These are phyloP conservation scores for Coenonympha arcania DNA, from an alignment of 2,888 invertebrate species.

Conservation along the genomic window DNA sequence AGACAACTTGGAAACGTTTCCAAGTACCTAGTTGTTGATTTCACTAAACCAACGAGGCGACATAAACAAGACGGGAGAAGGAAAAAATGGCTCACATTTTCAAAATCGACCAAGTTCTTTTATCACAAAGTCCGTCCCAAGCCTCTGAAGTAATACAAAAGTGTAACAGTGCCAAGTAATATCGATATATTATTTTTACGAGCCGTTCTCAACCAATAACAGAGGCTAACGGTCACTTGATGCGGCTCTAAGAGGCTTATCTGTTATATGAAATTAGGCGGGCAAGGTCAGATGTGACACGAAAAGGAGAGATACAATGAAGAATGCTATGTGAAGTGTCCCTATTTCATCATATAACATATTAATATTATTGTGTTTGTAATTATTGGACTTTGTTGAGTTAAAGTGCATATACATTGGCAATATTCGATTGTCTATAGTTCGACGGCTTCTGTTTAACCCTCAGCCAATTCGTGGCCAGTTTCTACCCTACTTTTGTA, in stretches of 20 bases:
- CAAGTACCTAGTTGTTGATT: no score
- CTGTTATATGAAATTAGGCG: constrained; percentile 18
- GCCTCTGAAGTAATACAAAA: constrained; percentile 1
- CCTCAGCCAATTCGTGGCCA: no score
- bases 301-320: neutral
- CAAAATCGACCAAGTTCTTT: neutral
- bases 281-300: constrained; percentile 1
- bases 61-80: neutral
- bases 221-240: constrained; percentile 20
- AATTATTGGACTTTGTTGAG: no score
- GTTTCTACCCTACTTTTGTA: no score
- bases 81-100: neutral
- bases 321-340: no score
- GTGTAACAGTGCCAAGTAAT: constrained; percentile 26
- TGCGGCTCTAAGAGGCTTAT: constrained; percentile 20
- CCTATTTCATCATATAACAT: no score
- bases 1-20: no score
- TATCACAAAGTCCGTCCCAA: neutral
- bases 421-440: no score
- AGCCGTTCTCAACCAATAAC: constrained; percentile 24
- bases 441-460: no score
- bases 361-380: no score
- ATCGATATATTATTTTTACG: constrained; percentile 53
- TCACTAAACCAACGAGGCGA: no score
- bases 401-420: no score